Evolutionary conservation across 2,888 invertebrate species (phyloP).

Genomic region (Caenorhabditis wallacei): DNA sequence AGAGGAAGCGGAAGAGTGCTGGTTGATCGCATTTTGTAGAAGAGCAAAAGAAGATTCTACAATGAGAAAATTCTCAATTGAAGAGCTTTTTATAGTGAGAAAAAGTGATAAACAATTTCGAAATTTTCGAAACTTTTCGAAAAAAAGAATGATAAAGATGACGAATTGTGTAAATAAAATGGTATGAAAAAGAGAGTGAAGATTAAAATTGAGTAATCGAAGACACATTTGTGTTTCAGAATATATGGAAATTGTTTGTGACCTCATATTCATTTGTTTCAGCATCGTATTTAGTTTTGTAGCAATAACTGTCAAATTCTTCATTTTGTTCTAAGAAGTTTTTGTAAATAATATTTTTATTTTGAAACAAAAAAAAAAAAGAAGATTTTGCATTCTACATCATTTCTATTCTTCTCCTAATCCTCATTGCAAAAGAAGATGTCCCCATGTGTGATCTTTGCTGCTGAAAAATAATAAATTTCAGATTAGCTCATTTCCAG

Average conservation of each 20-base stretch:
- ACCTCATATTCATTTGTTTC: no score
- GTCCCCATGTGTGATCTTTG: slow-evolving; percentile 58
- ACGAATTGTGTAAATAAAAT: neutral
- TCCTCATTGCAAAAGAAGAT: slow-evolving; percentile 37
- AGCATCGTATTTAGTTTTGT: no score
- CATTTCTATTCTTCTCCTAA: no score
- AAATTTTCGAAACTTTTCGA: neutral
- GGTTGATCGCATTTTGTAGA: neutral
- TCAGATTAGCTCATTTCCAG: neutral
- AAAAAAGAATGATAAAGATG: neutral
- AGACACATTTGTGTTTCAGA: no score
- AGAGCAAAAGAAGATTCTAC: neutral
- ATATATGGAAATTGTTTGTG: no score
- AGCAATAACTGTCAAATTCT: no score
- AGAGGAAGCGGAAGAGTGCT: slow-evolving; percentile 1
- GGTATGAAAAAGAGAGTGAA: neutral
- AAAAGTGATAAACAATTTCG: neutral
- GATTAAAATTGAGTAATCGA: no score
- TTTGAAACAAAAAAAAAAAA: no score
- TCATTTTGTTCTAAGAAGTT: no score
- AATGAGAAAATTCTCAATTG: neutral
- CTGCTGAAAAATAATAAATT: slow-evolving; percentile 27
- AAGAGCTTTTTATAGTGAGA: neutral
- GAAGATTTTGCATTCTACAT: no score
- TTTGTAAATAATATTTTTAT: no score